These are phyloP conservation scores for Diadema setosum DNA, from an alignment of 35 echinoderm and acorn worm genomes.

Conservation along the genomic window DNA sequence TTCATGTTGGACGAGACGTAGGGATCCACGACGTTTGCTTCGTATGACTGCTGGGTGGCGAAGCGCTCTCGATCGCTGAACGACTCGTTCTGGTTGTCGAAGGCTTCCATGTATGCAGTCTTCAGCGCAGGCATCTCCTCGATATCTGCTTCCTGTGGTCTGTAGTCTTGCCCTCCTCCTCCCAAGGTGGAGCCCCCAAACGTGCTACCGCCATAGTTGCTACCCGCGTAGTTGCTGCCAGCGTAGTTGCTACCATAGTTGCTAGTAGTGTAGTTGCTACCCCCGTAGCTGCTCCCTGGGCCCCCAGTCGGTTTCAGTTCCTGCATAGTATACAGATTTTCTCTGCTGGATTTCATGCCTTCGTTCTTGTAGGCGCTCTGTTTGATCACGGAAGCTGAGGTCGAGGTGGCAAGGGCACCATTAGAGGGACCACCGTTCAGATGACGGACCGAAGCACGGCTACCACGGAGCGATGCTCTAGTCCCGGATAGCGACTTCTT, in stretches of 20 bases:
- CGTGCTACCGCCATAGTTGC: neutral
- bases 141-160: neutral
- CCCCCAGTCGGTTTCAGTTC: neutral
- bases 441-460: constrained; percentile 40
- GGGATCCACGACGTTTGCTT: neutral
- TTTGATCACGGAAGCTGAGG: neutral
- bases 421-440: neutral
- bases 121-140: neutral
- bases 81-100: neutral
- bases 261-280: neutral
- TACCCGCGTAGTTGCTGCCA: neutral
- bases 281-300: neutral
- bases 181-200: neutral
- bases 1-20: neutral
- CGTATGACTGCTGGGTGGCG: neutral
- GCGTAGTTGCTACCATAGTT: neutral
- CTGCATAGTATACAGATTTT: neutral
- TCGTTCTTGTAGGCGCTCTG: neutral
- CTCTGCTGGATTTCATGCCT: neutral
- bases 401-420: neutral
- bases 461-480: constrained; percentile 14
- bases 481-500: constrained; percentile 7
- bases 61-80: neutral
- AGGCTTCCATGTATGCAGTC: neutral
- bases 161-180: neutral